Conservation (phyloP, 2,888 invertebrate species). For the Helicoverpa assulta region DNA sequence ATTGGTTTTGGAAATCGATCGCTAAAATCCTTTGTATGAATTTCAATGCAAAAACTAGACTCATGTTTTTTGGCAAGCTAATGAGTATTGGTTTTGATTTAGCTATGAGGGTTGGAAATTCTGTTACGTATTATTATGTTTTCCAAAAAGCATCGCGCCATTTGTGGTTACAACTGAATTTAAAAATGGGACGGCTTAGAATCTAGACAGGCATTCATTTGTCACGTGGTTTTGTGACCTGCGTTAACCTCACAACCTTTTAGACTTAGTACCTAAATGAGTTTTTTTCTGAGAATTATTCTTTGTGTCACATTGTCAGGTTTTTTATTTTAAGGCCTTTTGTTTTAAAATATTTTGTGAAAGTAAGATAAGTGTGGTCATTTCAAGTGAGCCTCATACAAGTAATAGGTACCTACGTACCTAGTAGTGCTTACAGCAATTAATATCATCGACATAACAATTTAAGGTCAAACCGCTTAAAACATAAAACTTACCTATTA, state of each 20-base stretch:
- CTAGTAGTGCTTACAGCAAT: no score
- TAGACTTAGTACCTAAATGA: neutral
- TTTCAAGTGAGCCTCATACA: no score
- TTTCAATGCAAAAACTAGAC: neutral
- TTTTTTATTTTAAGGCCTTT: no score
- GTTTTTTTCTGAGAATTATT: neutral
- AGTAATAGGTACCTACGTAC: no score
- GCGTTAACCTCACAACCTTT: neutral
- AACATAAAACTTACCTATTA: no score
- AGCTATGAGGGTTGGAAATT: neutral
- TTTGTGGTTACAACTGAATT: neutral
- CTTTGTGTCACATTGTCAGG: neutral
- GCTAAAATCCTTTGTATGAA: neutral
- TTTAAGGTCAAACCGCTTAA: no score
- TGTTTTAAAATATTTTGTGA: no score
- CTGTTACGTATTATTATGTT: neutral
- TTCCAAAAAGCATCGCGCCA: neutral
- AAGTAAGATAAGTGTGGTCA: no score
- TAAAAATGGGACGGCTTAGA: neutral
- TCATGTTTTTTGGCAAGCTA: neutral
- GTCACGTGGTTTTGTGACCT: neutral
- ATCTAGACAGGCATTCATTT: neutral
- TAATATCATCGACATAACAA: no score
- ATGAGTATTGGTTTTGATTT: neutral
- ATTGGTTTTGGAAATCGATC: neutral